Conservation (phyloP, 30 jellyfish, hydroid and myxozoan genomes). For the Cassiopea xamachana region DNA sequence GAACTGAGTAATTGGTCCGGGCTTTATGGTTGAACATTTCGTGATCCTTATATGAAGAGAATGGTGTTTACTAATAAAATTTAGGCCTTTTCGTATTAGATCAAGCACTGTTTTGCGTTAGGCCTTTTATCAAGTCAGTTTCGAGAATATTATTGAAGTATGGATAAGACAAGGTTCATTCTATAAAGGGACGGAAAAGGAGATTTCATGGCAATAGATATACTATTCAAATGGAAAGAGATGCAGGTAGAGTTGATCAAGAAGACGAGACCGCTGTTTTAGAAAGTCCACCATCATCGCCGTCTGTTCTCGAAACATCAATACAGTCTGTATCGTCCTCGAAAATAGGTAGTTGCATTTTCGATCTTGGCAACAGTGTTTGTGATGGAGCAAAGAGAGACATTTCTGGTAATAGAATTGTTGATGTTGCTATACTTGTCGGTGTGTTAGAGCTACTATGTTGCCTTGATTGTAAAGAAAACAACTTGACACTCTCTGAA, state of each 20-base stretch:
- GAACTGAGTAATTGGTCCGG: not conserved
- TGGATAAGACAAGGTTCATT: not conserved
- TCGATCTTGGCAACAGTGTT: not conserved
- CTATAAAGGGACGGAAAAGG: not conserved
- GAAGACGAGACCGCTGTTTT: not conserved
- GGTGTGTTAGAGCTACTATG: conserved; percentile 4
- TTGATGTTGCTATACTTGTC: not conserved
- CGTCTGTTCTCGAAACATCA: not conserved
- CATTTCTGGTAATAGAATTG: not conserved
- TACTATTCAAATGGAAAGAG: not conserved
- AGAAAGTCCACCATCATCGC: not conserved
- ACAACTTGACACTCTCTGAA: not conserved
- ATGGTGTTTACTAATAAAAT: not conserved
- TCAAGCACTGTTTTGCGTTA: not conserved
- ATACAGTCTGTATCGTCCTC: not conserved
- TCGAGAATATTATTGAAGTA: not conserved
- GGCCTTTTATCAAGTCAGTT: not conserved
- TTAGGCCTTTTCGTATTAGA: not conserved
- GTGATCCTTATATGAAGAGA: not conserved
- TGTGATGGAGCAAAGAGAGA: not conserved
- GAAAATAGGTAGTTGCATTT: not conserved
- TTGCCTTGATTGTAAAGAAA: conserved; percentile 6
- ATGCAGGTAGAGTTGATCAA: not conserved
- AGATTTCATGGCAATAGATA: conserved; percentile 3
- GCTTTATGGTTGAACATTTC: not conserved